phyloP scores from a whole-genome alignment of 1,140 invertebrate genomes.

The Andrena cerasifolii region DNA sequence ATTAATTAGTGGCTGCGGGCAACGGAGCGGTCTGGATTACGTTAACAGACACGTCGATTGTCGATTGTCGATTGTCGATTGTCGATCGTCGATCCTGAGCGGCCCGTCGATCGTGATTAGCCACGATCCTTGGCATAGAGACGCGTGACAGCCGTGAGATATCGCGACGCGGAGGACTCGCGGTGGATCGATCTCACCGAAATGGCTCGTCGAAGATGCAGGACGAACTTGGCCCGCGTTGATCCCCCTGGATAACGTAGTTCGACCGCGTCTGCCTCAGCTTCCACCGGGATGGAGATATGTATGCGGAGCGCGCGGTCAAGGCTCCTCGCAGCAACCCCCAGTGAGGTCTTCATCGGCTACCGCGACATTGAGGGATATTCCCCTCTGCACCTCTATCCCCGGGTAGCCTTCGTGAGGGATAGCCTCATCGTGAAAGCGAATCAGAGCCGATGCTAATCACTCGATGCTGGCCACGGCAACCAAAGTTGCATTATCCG shows the following conservation, averaged over 20 bases:
- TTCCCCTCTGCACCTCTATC: conserved; percentile 63
- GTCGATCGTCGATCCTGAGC: conserved; percentile 8
- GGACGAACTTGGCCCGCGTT: background rate
- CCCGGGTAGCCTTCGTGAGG: conserved; percentile 35
- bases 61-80: too few relatives aligned
- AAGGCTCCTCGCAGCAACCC: conserved; percentile 61
- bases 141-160: background rate
- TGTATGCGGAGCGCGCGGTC: conserved; percentile 54
- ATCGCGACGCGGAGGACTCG: background rate
- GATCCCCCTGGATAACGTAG: conserved; percentile 47
- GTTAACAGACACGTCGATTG: conserved; percentile 22
- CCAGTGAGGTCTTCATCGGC: conserved; percentile 67
- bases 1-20: conserved; percentile 48
- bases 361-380: conserved; percentile 69
- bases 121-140: background rate
- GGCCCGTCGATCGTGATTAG: background rate
- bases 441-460: conserved; percentile 62
- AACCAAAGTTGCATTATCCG: conserved; percentile 62
- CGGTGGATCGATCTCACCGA: background rate
- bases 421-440: conserved; percentile 51
- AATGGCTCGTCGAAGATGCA: background rate
- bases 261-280: conserved; percentile 42
- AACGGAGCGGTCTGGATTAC: conserved; percentile 16
- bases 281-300: conserved; percentile 39
- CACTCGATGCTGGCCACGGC: conserved; percentile 47